Percentiles rank a stretch among this genome's conserved stretches.
Conservation (phyloP, 2,888 invertebrate species). For the Luperina nickerlii region DNA sequence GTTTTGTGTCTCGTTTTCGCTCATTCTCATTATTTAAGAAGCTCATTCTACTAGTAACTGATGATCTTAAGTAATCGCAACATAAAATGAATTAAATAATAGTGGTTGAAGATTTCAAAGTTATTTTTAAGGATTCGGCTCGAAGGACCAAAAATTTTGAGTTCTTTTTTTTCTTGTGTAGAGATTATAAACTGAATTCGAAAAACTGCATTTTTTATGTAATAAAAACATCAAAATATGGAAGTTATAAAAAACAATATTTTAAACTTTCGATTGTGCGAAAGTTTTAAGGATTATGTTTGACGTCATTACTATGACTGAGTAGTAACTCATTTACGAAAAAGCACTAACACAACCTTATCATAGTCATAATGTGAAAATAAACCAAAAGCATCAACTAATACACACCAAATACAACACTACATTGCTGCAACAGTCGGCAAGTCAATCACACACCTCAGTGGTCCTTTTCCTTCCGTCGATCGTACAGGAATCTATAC, state of each 20-base stretch:
- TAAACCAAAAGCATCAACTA: not conserved
- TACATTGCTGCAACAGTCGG: conserved; percentile 9
- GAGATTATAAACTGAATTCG: not conserved
- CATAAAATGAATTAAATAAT: not conserved
- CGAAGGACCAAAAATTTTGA: not conserved
- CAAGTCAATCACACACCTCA: conserved; percentile 48
- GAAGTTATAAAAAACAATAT: not conserved
- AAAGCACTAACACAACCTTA: not conserved
- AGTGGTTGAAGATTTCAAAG: not conserved
- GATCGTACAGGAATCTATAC: conserved; percentile 19
- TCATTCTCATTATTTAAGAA: not conserved
- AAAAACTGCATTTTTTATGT: not conserved
- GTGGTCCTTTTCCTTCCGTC: conserved; percentile 35
- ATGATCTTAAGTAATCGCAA: not conserved
- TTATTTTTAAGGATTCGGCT: not conserved
- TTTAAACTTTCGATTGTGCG: not conserved
- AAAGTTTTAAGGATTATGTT: not conserved
- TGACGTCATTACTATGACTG: not conserved
- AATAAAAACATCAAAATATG: not conserved
- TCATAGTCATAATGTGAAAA: not conserved
- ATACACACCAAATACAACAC: conserved; percentile 7
- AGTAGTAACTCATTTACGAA: not conserved
- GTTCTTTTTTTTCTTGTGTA: no score
- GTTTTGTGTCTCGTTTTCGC: not conserved
- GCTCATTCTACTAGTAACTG: not conserved